phyloP scores from a whole-genome alignment of 2,888 invertebrate species.

The Aspidiotus rigidus region DNA sequence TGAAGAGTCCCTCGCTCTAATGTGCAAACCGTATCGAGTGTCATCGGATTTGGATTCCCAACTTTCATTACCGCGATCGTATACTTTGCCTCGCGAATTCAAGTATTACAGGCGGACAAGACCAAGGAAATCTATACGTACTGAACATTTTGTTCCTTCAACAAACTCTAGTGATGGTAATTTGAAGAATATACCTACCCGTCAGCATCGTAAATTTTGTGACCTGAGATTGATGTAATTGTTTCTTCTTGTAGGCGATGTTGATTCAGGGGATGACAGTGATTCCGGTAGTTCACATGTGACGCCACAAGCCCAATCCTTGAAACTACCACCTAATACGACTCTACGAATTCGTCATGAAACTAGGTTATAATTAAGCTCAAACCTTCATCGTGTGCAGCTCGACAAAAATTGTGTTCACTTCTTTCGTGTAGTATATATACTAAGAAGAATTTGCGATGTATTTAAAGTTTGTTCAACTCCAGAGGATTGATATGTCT shows the following conservation, averaged over 20 bases:
- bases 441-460: too few relatives aligned
- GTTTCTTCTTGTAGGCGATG: constrained; percentile 53
- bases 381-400: too few relatives aligned
- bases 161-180: constrained; percentile 78
- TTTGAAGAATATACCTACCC: constrained; percentile 36
- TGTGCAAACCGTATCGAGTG: constrained; percentile 48
- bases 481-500: too few relatives aligned
- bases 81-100: constrained; percentile 75
- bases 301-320: constrained; percentile 43
- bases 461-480: too few relatives aligned
- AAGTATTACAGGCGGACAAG: constrained; percentile 59
- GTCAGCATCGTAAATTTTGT: too few relatives aligned
- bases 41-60: constrained; percentile 63
- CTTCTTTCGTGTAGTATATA: too few relatives aligned
- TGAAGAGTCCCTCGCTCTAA: constrained; percentile 37
- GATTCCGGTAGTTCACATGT: constrained; percentile 48
- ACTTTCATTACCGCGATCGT: constrained; percentile 71
- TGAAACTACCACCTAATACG: constrained; percentile 42
- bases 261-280: constrained; percentile 69
- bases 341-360: constrained; percentile 45
- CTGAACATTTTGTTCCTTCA: constrained; percentile 64
- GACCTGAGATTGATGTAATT: background rate
- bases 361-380: constrained; percentile 47
- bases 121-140: constrained; percentile 51
- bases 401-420: too few relatives aligned